A percentile compares a stretch with the other conserved stretches of the same genome.
Conservation (phyloP, 2,888 invertebrate genomes). For the Liodrosophila aerea region DNA sequence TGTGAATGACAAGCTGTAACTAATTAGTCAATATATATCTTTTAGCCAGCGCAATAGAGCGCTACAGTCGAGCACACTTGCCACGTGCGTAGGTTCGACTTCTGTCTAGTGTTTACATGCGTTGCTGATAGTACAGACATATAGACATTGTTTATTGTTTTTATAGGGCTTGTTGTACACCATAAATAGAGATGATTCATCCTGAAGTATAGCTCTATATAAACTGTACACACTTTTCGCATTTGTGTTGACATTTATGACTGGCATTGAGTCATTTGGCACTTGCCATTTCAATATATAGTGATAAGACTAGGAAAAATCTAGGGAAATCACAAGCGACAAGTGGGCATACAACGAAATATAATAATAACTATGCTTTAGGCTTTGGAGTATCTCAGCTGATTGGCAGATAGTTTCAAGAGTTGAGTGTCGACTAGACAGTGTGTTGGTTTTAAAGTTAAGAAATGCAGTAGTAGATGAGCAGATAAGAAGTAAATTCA, state of each 20-base stretch:
- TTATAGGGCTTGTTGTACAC: neutral
- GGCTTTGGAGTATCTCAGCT: neutral
- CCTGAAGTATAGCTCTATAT: neutral
- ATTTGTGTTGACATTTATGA: slow-evolving; percentile 7
- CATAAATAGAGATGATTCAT: slow-evolving; percentile 36
- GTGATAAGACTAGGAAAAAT: slow-evolving; percentile 1
- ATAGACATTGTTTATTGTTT: neutral
- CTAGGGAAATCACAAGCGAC: slow-evolving; percentile 5
- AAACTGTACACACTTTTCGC: neutral
- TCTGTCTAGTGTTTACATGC: no score
- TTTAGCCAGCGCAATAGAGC: no score
- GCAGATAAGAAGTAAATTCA: no score
- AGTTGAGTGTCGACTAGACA: no score
- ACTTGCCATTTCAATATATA: slow-evolving; percentile 19
- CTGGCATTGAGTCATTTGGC: neutral
- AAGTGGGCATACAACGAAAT: slow-evolving; percentile 5
- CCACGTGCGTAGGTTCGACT: no score
- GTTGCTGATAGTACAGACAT: neutral
- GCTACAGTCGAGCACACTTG: no score
- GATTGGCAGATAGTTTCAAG: no score
- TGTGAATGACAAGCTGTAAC: neutral
- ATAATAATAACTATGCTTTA: neutral
- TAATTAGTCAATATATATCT: no score
- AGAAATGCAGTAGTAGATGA: no score
- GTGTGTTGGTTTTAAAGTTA: no score